Base-by-base conservation (phyloP, 2,888 invertebrate species). In the Rutpela maculata region DNA sequence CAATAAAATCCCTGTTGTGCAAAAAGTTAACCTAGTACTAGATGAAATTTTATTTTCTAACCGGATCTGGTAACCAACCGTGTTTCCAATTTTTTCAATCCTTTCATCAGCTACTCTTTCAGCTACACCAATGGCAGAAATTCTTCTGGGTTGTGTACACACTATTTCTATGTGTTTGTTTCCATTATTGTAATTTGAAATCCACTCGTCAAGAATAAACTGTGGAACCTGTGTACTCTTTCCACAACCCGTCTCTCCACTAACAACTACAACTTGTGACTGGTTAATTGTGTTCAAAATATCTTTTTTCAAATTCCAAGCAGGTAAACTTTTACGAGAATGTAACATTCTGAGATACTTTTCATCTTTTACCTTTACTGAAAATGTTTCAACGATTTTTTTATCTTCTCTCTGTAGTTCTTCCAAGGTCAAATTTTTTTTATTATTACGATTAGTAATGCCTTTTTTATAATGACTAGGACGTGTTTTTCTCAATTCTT, bases 151-250 rank as follows among this genome's bases (percentile, higher is more conserved):
- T 89, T 99, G 98, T 0, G 98, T 98, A 86, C 98, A 98, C 66
- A 98, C 92, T 60, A 99, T 95, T 86, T 97, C 95, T 4, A 96
- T 93, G 78, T 95, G 95, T 11, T 92, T 90, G 12, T 91, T 90
- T 38, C 86, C 82, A 11, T 91, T 90, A 11, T 91, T 89, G 12
- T 91, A 91, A 80, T 93, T 93, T 1, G 91, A 89, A 69, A 97
- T 89, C 94, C 96, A 97, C 78, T 97, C 93, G 87, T 99, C 98
- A 35, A 99, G 88, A 63, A 99, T 93, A 89, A 96, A 98, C 89
- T 99, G 98, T 0, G 98, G 98, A n/a, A 98, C 95, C 93, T 98
- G 95, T 0, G 95, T 95, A 86, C 95, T 95, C 89, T 96, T 96
- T 67, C 96, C 96, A 84, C 95, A 96, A 0, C 96, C 96, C 0